Evolutionary conservation across 2,888 invertebrate genomes (phyloP).

Genomic region (Loripinus fragilis): DNA sequence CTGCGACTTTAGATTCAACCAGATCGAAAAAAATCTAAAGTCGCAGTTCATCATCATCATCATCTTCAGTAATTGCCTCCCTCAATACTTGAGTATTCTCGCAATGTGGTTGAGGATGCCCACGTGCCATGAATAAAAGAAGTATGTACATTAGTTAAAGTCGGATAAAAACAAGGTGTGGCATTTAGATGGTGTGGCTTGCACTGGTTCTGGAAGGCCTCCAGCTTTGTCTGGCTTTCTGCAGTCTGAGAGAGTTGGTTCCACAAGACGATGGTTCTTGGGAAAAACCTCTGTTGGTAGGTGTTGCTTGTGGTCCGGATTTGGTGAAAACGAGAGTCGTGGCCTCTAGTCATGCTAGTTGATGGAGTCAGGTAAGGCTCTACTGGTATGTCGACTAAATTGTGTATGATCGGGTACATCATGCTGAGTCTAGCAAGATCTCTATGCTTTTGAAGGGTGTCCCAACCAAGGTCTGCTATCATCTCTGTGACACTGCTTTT

Average conservation of each 20-base stretch:
- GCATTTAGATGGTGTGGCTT: background rate
- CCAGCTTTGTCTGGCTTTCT: background rate
- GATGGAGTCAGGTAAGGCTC: slow-evolving; percentile 2
- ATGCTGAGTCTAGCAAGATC: background rate
- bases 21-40: no score
- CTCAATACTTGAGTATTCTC: slow-evolving; percentile 9
- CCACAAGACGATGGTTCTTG: background rate
- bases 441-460: slow-evolving; percentile 7
- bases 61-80: slow-evolving; percentile 15
- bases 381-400: background rate
- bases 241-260: slow-evolving; percentile 7
- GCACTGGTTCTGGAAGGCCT: background rate
- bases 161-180: background rate
- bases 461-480: background rate
- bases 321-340: slow-evolving; percentile 4
- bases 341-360: slow-evolving; percentile 6
- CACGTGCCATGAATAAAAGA: slow-evolving; percentile 8
- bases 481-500: slow-evolving; percentile 10
- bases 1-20: no score
- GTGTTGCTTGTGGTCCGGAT: background rate
- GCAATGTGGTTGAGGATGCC: slow-evolving; percentile 1
- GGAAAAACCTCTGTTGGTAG: slow-evolving; percentile 2
- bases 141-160: background rate
- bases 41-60: slow-evolving; percentile 5
- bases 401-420: slow-evolving; percentile 6